These are phyloP conservation scores for Caenorhabditis angaria DNA, from an alignment of 2,888 invertebrate species.

Conservation along the genomic window DNA sequence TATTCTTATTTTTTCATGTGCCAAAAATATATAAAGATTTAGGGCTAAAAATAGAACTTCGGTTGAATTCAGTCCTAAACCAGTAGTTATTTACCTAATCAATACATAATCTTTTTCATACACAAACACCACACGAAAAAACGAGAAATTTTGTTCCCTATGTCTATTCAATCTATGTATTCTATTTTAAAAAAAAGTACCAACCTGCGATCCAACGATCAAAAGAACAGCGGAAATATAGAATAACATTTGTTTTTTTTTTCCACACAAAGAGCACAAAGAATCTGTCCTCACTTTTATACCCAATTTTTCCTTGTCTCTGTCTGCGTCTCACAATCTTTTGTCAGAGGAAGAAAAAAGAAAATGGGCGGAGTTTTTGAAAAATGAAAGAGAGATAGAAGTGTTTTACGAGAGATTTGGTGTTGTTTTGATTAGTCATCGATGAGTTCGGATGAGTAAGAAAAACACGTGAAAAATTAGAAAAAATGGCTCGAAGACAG, in stretches of 20 bases:
- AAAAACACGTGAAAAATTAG: neutral
- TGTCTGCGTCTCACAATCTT: neutral
- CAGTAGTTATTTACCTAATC: neutral
- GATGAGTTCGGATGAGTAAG: neutral
- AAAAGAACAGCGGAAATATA: neutral
- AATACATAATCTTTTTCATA: too few relatives aligned
- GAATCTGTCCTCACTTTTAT: neutral
- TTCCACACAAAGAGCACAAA: neutral
- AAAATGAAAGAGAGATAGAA: neutral
- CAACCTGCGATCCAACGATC: neutral
- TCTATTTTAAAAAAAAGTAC: neutral
- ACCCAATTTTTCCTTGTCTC: neutral
- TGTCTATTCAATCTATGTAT: too few relatives aligned
- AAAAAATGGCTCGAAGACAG: neutral
- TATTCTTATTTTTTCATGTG: too few relatives aligned
- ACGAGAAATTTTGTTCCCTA: too few relatives aligned
- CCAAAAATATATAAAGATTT: too few relatives aligned
- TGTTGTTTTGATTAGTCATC: constrained; percentile 3
- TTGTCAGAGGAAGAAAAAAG: neutral
- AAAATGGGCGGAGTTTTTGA: neutral
- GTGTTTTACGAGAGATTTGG: neutral
- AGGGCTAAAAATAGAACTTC: too few relatives aligned
- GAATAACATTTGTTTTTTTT: neutral
- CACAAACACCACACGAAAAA: too few relatives aligned
- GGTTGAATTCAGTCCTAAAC: neutral